Evolutionary conservation across 1,140 invertebrate genomes (phyloP).

Genomic region (Microplitis demolitor): DNA sequence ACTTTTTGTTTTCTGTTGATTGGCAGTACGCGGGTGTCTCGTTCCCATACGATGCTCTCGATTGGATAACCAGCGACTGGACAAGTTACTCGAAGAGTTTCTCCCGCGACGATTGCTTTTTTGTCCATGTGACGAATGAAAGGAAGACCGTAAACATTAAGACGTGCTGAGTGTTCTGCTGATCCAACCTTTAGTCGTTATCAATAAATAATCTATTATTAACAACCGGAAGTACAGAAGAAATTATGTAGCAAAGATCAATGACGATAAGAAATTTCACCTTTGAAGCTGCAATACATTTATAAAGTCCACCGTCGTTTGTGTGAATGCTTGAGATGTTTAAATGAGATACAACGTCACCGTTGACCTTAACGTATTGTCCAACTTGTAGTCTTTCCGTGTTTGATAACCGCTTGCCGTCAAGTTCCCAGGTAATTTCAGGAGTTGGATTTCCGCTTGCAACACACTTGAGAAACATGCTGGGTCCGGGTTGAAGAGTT

Average conservation of each 20-base stretch:
- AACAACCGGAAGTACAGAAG: too few species aligned
- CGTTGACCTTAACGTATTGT: constrained; percentile 85
- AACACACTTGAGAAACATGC: constrained; percentile 81
- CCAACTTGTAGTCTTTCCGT: constrained; percentile 82
- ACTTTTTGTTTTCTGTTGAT: constrained; percentile 95
- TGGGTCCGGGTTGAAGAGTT: constrained; percentile 84
- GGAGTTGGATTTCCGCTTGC: constrained; percentile 91
- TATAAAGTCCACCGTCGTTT: constrained; percentile 92
- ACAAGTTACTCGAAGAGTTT: constrained; percentile 85
- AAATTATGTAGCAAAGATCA: neutral
- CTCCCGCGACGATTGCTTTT: constrained; percentile 91
- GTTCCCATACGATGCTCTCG: constrained; percentile 91
- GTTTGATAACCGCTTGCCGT: constrained; percentile 82
- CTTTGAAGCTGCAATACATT: constrained; percentile 89
- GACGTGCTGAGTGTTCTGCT: constrained; percentile 81
- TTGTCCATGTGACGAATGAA: constrained; percentile 92
- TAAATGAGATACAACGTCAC: constrained; percentile 91
- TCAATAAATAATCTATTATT: neutral
- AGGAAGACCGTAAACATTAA: constrained; percentile 91
- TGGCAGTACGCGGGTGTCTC: constrained; percentile 80
- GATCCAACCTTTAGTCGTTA: constrained; percentile 71
- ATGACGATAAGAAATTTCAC: constrained; percentile 45
- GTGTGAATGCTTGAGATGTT: constrained; percentile 92
- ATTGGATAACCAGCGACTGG: constrained; percentile 95
- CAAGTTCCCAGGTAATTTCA: constrained; percentile 92